phyloP scores from a whole-genome alignment of 2,888 invertebrate species.

The Orchesella flavescens region DNA sequence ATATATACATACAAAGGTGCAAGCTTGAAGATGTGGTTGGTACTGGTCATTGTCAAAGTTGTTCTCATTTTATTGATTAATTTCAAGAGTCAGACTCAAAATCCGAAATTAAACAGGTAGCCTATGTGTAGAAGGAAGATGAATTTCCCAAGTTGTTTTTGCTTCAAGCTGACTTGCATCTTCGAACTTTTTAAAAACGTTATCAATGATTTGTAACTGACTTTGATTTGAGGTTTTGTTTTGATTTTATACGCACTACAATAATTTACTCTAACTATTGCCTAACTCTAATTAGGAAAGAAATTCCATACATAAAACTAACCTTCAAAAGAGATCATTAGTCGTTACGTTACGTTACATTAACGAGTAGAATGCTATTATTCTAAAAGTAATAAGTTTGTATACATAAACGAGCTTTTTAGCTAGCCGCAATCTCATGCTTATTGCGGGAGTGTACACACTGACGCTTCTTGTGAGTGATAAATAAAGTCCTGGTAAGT shows the following conservation, averaged over 20 bases:
- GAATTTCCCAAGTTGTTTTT: neutral
- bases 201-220: neutral
- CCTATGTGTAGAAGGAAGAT: neutral
- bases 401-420: too few species aligned
- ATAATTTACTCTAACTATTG: neutral
- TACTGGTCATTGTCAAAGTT: conserved; percentile 34
- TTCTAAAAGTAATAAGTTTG: too few species aligned
- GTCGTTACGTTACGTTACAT: neutral
- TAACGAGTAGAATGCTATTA: too few species aligned
- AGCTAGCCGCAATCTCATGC: conserved; percentile 5
- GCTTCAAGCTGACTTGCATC: conserved; percentile 43
- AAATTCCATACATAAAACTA: neutral
- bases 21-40: conserved; percentile 39
- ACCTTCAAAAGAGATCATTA: neutral
- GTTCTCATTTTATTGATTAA: conserved; percentile 39
- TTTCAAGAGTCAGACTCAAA: conserved; percentile 57
- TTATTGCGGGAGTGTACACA: neutral
- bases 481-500: neutral
- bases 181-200: neutral
- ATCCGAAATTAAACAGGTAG: conserved; percentile 58
- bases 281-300: neutral
- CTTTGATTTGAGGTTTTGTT: neutral
- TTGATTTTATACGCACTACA: neutral
- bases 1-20: neutral
- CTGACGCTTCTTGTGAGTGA: neutral